Evolutionary conservation across 2,888 invertebrate genomes (phyloP).

Genomic region (Sinohyriopsis cumingii): DNA sequence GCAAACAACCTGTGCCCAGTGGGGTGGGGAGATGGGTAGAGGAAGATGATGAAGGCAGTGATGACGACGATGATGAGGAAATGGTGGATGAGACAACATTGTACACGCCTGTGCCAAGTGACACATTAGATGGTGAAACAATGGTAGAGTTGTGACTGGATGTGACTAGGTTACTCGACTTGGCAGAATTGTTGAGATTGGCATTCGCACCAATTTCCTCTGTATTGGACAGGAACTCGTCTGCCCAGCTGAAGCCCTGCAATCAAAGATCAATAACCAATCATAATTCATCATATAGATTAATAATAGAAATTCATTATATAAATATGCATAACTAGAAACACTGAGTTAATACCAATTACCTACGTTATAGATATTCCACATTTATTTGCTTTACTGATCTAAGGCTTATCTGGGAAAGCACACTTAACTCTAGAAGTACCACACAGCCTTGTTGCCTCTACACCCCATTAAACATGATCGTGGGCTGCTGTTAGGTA

Average conservation of each 20-base stretch:
- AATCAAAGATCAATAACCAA: constrained; percentile 6
- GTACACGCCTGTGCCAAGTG: background rate
- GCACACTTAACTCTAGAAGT: no score
- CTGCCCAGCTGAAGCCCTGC: constrained; percentile 54
- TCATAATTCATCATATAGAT: background rate
- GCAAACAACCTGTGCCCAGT: constrained; percentile 10
- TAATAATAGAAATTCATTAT: no score
- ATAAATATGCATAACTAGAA: no score
- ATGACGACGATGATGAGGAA: constrained; percentile 19
- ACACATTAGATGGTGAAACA: no score
- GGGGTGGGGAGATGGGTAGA: constrained; percentile 21
- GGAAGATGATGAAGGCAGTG: constrained; percentile 14
- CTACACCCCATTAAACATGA: no score
- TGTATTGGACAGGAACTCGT: constrained; percentile 47
- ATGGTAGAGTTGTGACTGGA: no score
- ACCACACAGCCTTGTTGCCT: no score
- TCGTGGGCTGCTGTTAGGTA: no score
- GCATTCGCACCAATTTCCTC: constrained; percentile 7
- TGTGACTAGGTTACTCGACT: constrained; percentile 39
- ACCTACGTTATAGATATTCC: no score
- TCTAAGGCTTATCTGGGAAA: no score
- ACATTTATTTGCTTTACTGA: no score
- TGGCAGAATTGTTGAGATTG: constrained; percentile 24
- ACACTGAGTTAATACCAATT: no score
- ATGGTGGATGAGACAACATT: constrained; percentile 26